These are phyloP conservation scores for Embidobia sp. DNA, from an alignment of 2,888 invertebrate species.

Conservation along the genomic window DNA sequence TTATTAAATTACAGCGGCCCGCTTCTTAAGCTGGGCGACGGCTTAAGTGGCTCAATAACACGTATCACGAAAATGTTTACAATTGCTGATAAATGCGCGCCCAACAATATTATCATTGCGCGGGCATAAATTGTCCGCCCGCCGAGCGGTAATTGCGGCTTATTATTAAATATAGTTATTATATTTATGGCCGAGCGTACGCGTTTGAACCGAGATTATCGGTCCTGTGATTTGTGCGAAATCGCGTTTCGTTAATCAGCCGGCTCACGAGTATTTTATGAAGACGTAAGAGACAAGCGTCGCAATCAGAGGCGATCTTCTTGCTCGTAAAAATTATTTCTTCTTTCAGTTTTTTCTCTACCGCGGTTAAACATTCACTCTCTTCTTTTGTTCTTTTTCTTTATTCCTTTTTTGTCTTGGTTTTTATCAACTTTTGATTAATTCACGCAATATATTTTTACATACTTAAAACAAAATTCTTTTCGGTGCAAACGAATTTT, in stretches of 20 bases:
- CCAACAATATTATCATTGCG: conserved; percentile 34
- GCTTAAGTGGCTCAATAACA: conserved; percentile 2
- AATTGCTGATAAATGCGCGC: conserved; percentile 26
- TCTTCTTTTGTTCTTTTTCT: not conserved
- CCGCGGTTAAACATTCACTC: conserved; percentile 11
- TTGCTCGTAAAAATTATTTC: conserved; percentile 7
- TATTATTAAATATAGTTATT: conserved; percentile 49
- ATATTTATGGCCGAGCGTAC: conserved; percentile 29
- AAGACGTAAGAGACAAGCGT: conserved; percentile 43
- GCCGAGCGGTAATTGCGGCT: conserved; percentile 15
- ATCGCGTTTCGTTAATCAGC: conserved; percentile 42
- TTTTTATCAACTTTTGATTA: not conserved
- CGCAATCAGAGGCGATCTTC: conserved; percentile 40
- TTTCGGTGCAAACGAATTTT: too few species aligned
- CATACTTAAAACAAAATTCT: too few species aligned
- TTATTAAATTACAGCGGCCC: conserved; percentile 15
- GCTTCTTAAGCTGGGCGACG: not conserved
- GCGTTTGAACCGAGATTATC: conserved; percentile 22
- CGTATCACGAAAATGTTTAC: conserved; percentile 32
- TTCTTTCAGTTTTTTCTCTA: conserved; percentile 14
- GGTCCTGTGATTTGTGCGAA: conserved; percentile 27
- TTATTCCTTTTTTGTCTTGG: not conserved
- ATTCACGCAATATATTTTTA: too few species aligned
- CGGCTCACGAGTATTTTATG: conserved; percentile 29
- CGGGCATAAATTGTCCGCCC: conserved; percentile 19